phyloP scores from a whole-genome alignment of 92 coral and sea anemone genomes.

The Anthopleura xanthogrammica region DNA sequence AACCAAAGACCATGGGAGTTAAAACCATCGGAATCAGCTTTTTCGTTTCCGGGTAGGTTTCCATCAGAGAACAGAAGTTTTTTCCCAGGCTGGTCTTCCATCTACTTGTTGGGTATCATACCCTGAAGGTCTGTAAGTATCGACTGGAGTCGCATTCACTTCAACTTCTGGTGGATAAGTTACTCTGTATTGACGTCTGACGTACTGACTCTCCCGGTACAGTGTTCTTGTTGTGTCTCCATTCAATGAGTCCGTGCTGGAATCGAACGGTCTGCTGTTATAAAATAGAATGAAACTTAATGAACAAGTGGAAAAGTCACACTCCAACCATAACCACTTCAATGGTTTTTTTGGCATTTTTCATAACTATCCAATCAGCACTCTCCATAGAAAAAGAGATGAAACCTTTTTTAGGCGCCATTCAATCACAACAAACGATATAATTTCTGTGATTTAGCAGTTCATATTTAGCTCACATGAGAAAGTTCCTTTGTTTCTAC shows the following conservation, averaged over 20 bases:
- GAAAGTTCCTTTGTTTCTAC: too few relatives aligned
- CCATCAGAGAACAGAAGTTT: slow-evolving; percentile 13
- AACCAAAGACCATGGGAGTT: too few relatives aligned
- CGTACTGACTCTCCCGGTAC: slow-evolving; percentile 33
- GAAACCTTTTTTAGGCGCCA: too few relatives aligned
- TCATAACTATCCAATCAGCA: too few relatives aligned
- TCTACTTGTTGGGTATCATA: slow-evolving; percentile 31
- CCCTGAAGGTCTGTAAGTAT: slow-evolving; percentile 25
- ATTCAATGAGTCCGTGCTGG: slow-evolving; percentile 26
- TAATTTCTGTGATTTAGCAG: too few relatives aligned
- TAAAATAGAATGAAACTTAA: neutral
- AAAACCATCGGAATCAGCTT: too few relatives aligned
- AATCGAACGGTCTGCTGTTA: slow-evolving; percentile 15
- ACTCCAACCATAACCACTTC: too few relatives aligned
- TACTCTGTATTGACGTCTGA: slow-evolving; percentile 32
- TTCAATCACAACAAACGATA: too few relatives aligned
- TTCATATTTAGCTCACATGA: too few relatives aligned
- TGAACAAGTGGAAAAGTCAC: too few relatives aligned
- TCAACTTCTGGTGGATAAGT: slow-evolving; percentile 26
- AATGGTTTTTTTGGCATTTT: too few relatives aligned
- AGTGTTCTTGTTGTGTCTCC: slow-evolving; percentile 25
- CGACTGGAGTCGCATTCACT: slow-evolving; percentile 30
- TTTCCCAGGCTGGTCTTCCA: slow-evolving; percentile 32
- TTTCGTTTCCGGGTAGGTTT: neutral
- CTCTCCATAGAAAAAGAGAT: too few relatives aligned